Percentiles rank a stretch among this genome's conserved stretches.
Conservation (phyloP, 2,888 invertebrate species). For the Taphrorychus bicolor region DNA sequence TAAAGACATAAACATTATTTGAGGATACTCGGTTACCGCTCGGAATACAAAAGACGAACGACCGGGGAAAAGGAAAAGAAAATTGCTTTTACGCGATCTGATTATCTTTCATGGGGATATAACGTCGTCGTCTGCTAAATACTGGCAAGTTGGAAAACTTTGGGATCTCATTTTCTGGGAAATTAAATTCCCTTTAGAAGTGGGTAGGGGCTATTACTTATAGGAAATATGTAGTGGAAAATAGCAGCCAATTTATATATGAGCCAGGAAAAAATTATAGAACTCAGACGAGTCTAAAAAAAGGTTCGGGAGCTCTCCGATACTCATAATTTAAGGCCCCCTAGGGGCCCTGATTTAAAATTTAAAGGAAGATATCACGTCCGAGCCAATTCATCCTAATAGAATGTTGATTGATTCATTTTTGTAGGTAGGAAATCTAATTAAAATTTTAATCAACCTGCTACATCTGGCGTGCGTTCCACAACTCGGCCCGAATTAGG, state of each 20-base stretch:
- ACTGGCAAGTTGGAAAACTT: constrained; percentile 41
- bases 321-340: neutral
- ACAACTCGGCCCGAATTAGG: neutral
- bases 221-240: constrained; percentile 13
- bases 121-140: constrained; percentile 40
- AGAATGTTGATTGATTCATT: constrained; percentile 11
- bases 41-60: constrained; percentile 37
- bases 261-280: neutral
- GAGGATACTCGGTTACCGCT: constrained; percentile 37
- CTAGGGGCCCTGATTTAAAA: constrained; percentile 8
- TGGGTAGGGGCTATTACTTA: constrained; percentile 21
- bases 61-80: constrained; percentile 36
- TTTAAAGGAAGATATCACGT: constrained; percentile 9
- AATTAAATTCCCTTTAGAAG: constrained; percentile 42
- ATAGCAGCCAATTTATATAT: constrained; percentile 5
- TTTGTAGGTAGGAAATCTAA: constrained; percentile 2
- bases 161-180: constrained; percentile 41
- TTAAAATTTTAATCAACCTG: constrained; percentile 3
- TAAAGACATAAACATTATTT: constrained; percentile 27
- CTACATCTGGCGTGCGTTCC: neutral
- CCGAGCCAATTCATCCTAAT: constrained; percentile 8
- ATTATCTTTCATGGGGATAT: constrained; percentile 41
- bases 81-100: constrained; percentile 42
- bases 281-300: neutral
- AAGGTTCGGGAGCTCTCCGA: neutral